These are phyloP conservation scores for Dolomedes plantarius DNA, from an alignment of 2,888 invertebrate species.

Conservation along the genomic window DNA sequence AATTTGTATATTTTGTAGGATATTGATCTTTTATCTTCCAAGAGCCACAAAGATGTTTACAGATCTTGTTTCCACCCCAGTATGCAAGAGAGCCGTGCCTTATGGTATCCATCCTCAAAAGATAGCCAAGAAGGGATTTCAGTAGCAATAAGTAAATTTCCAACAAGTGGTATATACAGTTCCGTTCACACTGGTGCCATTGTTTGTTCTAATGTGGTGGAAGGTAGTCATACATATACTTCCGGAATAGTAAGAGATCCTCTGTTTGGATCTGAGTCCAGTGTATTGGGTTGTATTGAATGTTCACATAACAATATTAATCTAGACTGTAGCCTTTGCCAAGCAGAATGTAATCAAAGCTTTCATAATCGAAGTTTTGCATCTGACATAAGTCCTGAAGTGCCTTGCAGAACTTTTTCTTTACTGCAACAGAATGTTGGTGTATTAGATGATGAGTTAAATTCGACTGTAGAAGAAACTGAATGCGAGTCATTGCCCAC, in stretches of 20 bases:
- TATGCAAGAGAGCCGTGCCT: slow-evolving; percentile 31
- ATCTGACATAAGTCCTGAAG: not conserved
- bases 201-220: slow-evolving; percentile 38
- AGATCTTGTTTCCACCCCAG: not conserved
- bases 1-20: too few relatives aligned
- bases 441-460: slow-evolving; percentile 20
- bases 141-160: slow-evolving; percentile 46
- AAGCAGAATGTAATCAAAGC: slow-evolving; percentile 9
- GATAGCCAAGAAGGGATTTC: slow-evolving; percentile 23
- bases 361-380: not conserved
- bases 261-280: not conserved
- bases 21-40: not conserved
- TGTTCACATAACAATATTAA: not conserved
- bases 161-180: slow-evolving; percentile 44
- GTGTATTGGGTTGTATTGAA: not conserved
- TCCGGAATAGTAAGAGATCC: not conserved
- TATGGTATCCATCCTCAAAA: slow-evolving; percentile 14
- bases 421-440: not conserved
- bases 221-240: not conserved
- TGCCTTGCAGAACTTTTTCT: slow-evolving; percentile 7
- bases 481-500: slow-evolving; percentile 50
- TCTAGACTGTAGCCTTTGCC: slow-evolving; percentile 17
- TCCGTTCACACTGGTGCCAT: slow-evolving; percentile 50
- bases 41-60: not conserved
- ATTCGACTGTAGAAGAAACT: slow-evolving; percentile 27